phyloP scores from a whole-genome alignment of 2,113 vertebrate species.

The Lagenorhynchus albirostris region DNA sequence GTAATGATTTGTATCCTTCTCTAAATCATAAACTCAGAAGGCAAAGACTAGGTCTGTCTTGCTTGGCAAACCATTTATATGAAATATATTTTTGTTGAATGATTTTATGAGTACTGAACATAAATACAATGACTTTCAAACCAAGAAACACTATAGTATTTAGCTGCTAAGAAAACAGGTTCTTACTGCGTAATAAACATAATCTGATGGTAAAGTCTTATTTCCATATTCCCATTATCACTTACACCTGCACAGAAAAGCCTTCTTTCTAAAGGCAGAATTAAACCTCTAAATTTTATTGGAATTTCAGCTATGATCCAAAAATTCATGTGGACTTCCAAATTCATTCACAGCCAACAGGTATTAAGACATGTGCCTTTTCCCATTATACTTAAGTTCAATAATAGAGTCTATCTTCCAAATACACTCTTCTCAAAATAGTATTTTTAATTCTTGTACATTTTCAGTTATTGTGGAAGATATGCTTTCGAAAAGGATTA shows the following conservation, averaged over 20 bases:
- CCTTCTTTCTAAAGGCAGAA: background rate
- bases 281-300: background rate
- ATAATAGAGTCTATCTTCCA: background rate
- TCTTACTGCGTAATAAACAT: background rate
- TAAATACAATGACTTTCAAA: background rate
- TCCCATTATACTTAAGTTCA: background rate
- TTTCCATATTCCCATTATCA: background rate
- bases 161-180: background rate
- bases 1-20: background rate
- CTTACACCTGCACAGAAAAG: background rate
- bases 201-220: background rate
- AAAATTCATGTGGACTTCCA: background rate
- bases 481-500: background rate
- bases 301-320: background rate
- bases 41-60: background rate
- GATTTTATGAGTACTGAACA: background rate
- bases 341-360: background rate
- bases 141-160: background rate
- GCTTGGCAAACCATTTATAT: background rate
- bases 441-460: background rate
- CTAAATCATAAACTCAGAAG: background rate
- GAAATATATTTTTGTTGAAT: background rate
- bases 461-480: constrained; percentile 16
- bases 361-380: background rate
- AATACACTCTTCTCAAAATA: constrained; percentile 6